Evolutionary conservation across 2,797 vertebrate species (phyloP).

Genomic region (Coregonus sp.): DNA sequence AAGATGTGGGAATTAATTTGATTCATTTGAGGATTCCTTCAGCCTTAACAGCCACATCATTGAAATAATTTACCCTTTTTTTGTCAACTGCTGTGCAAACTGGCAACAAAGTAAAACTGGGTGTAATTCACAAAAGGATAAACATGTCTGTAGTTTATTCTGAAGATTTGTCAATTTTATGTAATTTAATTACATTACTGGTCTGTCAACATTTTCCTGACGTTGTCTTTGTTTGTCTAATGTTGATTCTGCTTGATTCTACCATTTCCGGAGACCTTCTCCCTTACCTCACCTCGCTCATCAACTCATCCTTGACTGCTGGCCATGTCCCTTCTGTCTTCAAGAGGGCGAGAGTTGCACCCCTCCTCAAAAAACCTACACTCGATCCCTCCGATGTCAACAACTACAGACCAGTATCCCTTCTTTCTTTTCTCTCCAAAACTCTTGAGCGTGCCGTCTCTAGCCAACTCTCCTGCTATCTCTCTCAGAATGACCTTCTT

Average conservation of each 20-base stretch:
- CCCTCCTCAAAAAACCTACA: too few relatives aligned
- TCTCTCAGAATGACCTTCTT: too few relatives aligned
- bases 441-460: too few relatives aligned
- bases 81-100: neutral
- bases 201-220: neutral
- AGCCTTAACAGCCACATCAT: conserved; percentile 36
- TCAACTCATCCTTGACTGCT: too few relatives aligned
- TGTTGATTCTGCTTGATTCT: neutral
- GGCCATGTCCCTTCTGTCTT: too few relatives aligned
- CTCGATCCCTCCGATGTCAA: too few relatives aligned
- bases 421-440: too few relatives aligned
- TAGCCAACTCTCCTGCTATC: too few relatives aligned
- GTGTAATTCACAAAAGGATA: neutral
- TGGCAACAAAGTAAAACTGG: neutral
- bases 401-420: too few relatives aligned
- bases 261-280: too few relatives aligned
- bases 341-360: too few relatives aligned
- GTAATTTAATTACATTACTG: neutral
- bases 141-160: neutral
- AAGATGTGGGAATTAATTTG: neutral
- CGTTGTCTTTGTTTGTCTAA: neutral
- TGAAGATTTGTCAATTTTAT: neutral
- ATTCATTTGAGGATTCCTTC: neutral
- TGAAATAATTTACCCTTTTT: neutral
- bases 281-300: too few relatives aligned